A percentile compares a stretch with the other conserved stretches of the same genome.
Evolutionary conservation across 2,113 vertebrate genomes (phyloP).

Genomic region (Tetrax tetrax): DNA sequence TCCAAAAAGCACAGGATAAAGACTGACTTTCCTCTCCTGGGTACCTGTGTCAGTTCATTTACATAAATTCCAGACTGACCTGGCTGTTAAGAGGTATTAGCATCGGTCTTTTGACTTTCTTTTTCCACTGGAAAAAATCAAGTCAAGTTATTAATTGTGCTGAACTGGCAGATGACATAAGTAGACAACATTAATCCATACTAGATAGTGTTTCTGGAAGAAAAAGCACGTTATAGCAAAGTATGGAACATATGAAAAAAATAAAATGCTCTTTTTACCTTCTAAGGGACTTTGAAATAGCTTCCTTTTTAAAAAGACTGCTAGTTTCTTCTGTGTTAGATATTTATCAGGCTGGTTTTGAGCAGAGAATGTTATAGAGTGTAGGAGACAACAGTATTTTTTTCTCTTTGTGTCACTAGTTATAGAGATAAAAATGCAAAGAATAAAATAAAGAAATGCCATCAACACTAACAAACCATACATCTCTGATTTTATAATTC

Average conservation of each 20-base stretch:
- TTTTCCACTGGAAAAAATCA: not conserved
- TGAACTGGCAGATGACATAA: not conserved
- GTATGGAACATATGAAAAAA: not conserved
- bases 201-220: not conserved
- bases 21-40: not conserved
- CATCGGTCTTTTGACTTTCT: not conserved
- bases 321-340: not conserved
- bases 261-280: not conserved
- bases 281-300: not conserved
- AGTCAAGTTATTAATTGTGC: not conserved
- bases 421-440: not conserved
- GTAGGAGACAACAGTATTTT: not conserved
- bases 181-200: not conserved
- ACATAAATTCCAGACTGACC: not conserved
- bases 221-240: not conserved
- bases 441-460: not conserved
- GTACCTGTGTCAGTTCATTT: not conserved
- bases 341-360: not conserved
- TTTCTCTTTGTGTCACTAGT: not conserved
- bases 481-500: not conserved
- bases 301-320: not conserved
- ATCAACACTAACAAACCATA: not conserved
- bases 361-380: not conserved
- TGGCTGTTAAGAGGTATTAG: not conserved
- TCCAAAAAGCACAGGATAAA: not conserved